A percentile compares a stretch with the other conserved stretches of the same genome.
Evolutionary conservation across 2,888 invertebrate species (phyloP).

Genomic region (Tetrapedia diversipes): DNA sequence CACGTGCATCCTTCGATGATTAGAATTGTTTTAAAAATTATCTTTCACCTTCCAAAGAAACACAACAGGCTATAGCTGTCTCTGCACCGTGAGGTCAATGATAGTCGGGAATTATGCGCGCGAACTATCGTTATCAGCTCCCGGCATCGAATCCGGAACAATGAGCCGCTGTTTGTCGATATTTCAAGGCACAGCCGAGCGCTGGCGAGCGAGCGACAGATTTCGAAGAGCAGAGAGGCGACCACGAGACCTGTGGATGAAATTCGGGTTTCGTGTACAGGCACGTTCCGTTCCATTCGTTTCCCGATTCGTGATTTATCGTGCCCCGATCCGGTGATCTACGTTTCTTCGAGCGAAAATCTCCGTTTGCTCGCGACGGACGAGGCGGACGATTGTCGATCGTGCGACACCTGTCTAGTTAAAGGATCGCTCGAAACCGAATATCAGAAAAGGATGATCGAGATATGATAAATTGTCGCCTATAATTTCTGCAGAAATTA

Average conservation of each 20-base stretch:
- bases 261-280: constrained; percentile 33
- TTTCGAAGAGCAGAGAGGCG: constrained; percentile 21
- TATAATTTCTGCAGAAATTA: too few relatives aligned
- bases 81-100: neutral
- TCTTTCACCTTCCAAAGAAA: too few relatives aligned
- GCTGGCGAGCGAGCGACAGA: constrained; percentile 25
- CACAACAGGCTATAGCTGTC: too few relatives aligned
- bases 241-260: constrained; percentile 29
- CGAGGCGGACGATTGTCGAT: constrained; percentile 2
- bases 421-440: neutral
- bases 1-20: too few relatives aligned
- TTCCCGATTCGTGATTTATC: constrained; percentile 27
- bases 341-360: constrained; percentile 17
- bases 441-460: neutral
- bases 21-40: too few relatives aligned
- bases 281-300: constrained; percentile 28
- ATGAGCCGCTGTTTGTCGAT: constrained; percentile 40
- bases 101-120: constrained; percentile 13
- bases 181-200: constrained; percentile 47
- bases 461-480: too few relatives aligned
- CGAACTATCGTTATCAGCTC: neutral
- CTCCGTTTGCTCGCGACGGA: neutral
- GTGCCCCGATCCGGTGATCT: neutral
- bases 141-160: constrained; percentile 34
- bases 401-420: neutral